Evolutionary conservation across 2,113 vertebrate species (phyloP), one percentile per base, ranked within the genome.

Genomic region (Egretta garzetta): DNA sequence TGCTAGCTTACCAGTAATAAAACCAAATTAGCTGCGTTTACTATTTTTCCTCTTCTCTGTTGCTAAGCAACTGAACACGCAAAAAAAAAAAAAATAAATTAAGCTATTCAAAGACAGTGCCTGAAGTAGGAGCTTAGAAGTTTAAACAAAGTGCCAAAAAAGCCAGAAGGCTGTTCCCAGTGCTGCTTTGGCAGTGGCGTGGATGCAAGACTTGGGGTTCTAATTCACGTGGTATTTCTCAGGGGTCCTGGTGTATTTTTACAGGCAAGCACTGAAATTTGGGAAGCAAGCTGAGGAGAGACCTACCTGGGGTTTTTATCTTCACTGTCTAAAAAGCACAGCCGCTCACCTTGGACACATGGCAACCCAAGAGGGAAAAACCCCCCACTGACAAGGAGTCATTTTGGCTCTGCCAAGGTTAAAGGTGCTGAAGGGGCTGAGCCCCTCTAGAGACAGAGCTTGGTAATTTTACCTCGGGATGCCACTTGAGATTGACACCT

Each of bases 21-120:
- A 95, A 73, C 90, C 70, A 82, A 95, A 93, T 53, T 81, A 97
- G 96, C 96, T 62, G 92, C 59, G 27, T 90, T 81, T 91, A 96
- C 95, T 97, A 49, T 39, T 95, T 87, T 93, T 39, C 55, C 74
- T 86, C 97, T 75, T 67, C 62, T 59, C 11, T 50, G 98, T 98
- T 96, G 67, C 98, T 72, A 97, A 96, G 98, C 96, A 95, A 98
- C 97, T 0, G 47, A 97, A 86, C 64, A 97, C 73, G 41, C 75
- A 91, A 98, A 97, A 97, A 43, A 98, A 97, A 97, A 43, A 43
- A 43, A 43, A 43, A 43, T 88, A 96, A 96, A 97, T 96, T 45
- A 93, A 97, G 96, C 95, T 96, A 90, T 90, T 96, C 95, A 84
- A 89, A 97, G 88, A 58, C 68, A 92, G 93, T 32, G 88, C 84